Evolutionary conservation across 2,888 invertebrate species (phyloP).

Genomic region (Caenorhabditis drosophilae): DNA sequence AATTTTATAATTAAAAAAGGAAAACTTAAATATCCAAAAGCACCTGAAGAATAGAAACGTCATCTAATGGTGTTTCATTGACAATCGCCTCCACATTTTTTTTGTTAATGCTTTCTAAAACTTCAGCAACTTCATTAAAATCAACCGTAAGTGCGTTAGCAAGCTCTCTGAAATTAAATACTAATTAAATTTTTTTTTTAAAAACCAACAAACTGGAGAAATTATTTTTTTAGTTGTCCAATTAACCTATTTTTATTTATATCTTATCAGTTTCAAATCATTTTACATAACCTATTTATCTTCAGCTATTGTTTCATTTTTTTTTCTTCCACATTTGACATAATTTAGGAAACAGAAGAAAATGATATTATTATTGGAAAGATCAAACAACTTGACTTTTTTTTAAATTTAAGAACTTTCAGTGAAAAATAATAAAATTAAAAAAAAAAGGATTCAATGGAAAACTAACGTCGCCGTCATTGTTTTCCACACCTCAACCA

Average conservation of each 20-base stretch:
- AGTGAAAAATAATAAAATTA: no score
- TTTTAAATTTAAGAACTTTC: no score
- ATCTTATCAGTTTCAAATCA: no score
- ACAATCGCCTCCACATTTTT: slow-evolving; percentile 40
- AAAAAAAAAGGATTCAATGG: not conserved
- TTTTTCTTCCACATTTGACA: no score
- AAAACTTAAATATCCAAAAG: no score
- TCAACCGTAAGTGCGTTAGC: slow-evolving; percentile 40
- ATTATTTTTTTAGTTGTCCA: no score
- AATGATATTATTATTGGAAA: no score
- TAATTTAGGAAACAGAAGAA: no score
- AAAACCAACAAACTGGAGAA: no score
- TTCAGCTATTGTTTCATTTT: not conserved
- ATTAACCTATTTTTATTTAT: no score
- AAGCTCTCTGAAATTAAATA: slow-evolving; percentile 41
- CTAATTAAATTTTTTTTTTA: not conserved
- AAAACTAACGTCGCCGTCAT: slow-evolving; percentile 46
- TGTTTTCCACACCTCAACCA: slow-evolving; percentile 53
- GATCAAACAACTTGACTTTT: no score
- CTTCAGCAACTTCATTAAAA: slow-evolving; percentile 47
- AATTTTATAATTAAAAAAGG: not conserved
- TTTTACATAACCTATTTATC: not conserved
- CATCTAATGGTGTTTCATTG: slow-evolving; percentile 36
- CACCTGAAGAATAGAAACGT: slow-evolving; percentile 39
- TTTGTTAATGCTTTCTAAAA: slow-evolving; percentile 41